These are phyloP conservation scores for Drosophila multiciliata DNA, from an alignment of 2,888 invertebrate species.

Conservation along the genomic window DNA sequence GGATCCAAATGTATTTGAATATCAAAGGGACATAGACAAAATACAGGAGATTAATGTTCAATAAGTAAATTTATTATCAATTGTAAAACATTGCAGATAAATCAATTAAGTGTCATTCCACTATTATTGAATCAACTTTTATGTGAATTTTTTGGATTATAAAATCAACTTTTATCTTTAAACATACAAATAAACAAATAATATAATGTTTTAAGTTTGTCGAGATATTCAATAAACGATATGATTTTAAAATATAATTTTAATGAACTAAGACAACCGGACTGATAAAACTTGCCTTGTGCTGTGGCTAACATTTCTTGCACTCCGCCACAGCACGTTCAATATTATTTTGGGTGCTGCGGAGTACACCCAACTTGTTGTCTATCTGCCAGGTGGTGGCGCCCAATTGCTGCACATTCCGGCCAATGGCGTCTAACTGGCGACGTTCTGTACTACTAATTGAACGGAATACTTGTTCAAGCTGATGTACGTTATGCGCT, in stretches of 20 bases:
- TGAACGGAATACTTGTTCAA: constrained; percentile 51
- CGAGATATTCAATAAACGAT: background rate
- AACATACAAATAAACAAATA: background rate
- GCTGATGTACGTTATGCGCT: constrained; percentile 46
- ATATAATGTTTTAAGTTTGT: too few relatives aligned
- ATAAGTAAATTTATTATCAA: constrained; percentile 18
- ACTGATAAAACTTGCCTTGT: constrained; percentile 1
- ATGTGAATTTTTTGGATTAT: constrained; percentile 31
- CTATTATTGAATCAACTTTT: constrained; percentile 14
- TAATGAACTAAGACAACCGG: background rate
- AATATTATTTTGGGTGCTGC: constrained; percentile 60
- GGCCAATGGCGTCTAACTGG: constrained; percentile 36
- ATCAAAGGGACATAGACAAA: background rate
- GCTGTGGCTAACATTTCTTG: constrained; percentile 23
- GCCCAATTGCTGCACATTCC: constrained; percentile 33
- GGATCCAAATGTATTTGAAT: constrained; percentile 40
- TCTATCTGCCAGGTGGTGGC: constrained; percentile 50
- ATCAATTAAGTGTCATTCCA: background rate
- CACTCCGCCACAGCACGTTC: constrained; percentile 49
- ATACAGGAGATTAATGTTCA: background rate
- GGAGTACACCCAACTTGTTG: constrained; percentile 47
- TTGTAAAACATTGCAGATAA: background rate
- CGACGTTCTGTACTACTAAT: constrained; percentile 54
- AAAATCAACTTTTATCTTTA: background rate
- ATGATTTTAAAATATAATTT: background rate